Base-by-base conservation (phyloP, 1,140 invertebrate genomes). In the Leguminivora glycinivorella region DNA sequence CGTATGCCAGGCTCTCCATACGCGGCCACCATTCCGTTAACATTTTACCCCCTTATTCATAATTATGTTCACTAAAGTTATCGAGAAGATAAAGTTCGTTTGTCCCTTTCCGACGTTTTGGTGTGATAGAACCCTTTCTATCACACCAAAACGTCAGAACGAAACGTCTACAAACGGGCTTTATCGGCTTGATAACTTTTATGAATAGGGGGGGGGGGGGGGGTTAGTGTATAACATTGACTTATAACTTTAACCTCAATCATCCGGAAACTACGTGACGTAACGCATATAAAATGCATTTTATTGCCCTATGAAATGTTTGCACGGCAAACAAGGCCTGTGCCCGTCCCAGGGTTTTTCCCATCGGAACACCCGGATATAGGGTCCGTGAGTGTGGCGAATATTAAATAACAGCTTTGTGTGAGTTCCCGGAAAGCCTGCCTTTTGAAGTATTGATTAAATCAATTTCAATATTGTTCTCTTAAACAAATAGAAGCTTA, bases 341-440 rank as follows among this genome's bases (percentile, higher is more conserved):
- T 63, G 56, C 24, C 25, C 0, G 19, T 17, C 14, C 56, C 56
- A 24, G 58, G 58, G 58, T 29, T 31, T 63, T 63, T 63, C 58
- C 58, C 58, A 63, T 17, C 9, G 58, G 58, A 29, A 22, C 47
- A 52, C 47, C 47, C 47, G 58, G 58, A 58, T 58, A 58, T 29
- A 63, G 58, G 56, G 58, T 14, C 34, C 25, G 58, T 29, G 58
- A 29, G 58, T 63, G 58, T 63, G 58, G 58, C 58, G 58, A 29
- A 63, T 63, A 63, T 63, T 63, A 63, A 63, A 63, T 63, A 63
- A 63, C 58, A 63, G 58, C 58, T 63, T 29, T 63, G 58, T 63
- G 24, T 22, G 25, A 29, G 56, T 60, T 60, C 9, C 25, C 29
- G 26, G 34, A 63, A 29, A 4, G 25, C 25, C 56, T 14, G n/a